Base-by-base conservation (phyloP, 2,888 invertebrate species). In the Nemoura dubitans region DNA sequence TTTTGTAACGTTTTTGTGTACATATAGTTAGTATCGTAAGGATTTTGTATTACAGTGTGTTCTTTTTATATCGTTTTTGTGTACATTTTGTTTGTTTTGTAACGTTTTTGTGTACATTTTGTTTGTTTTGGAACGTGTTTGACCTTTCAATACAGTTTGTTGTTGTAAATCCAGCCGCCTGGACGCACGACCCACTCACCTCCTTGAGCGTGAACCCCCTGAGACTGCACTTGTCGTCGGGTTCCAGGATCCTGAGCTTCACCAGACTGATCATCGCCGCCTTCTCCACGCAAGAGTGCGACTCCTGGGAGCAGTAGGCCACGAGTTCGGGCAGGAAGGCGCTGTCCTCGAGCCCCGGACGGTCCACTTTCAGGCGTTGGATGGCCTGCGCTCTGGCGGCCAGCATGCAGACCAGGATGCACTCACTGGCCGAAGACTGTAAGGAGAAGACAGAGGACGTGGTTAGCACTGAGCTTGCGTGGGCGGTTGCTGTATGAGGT, bases 361-460 rank as follows among this genome's bases (percentile, higher is more conserved):
- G 92, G 80, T 91, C 91, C 30, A 93, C 92, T 90, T 95, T 95
- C n/a, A 96, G 91, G 88, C 93, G 92, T 87, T 93, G 93, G 84
- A 96, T 95, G n/a, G 95, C 95, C 88, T 95, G 94, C 14, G 94
- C 94, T 81, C 97, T 92, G 0, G 97, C 97, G 0, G 96, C 96
- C 27, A 97, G 91, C 93, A 97, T 94, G 30, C 95, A 94, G 10
- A 97, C 96, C 3, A 97, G 92, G 14, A 96, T 95, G 90, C 96
- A 96, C 90, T 97, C 97, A 85, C 96, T 96, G 1, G 97, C 97
- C 0, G 97, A 96, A 0, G 96, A 92, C 93, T 93, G 90, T 1
- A 90, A 88, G 76, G 42, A 26, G 36, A 86, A 83, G 81, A 90
- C 88, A 43, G 43, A 25, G 42, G 85, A 83, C 78, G 85, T 29